These are phyloP conservation scores for Ormyrus labotus DNA, from an alignment of 2,888 invertebrate genomes.

Conservation along the genomic window DNA sequence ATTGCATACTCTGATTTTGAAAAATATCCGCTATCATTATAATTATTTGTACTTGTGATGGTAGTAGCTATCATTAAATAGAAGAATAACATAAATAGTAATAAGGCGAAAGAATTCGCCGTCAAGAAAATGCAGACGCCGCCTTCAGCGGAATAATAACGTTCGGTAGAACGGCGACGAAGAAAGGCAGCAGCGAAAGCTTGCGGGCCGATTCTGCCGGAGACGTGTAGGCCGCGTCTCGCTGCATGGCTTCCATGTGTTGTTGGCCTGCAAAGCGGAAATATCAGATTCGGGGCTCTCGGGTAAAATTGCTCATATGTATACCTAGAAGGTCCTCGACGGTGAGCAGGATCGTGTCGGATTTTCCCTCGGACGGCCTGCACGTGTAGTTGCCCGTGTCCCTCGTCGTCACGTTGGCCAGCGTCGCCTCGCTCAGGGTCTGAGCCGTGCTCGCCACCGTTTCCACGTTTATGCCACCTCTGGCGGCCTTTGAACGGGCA, in stretches of 20 bases:
- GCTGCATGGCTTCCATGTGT: slow-evolving; percentile 82
- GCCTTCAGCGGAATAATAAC: slow-evolving; percentile 9
- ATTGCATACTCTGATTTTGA: background rate
- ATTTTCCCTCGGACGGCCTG: slow-evolving; percentile 79
- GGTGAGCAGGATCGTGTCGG: slow-evolving; percentile 80
- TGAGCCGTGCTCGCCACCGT: slow-evolving; percentile 80
- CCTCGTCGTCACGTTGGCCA: slow-evolving; percentile 78
- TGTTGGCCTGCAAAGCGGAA: slow-evolving; percentile 62
- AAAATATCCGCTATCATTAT: background rate
- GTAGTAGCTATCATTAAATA: background rate
- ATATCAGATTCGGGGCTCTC: too few species aligned
- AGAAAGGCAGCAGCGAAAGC: slow-evolving; percentile 17
- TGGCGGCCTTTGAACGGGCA: slow-evolving; percentile 71
- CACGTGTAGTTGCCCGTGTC: slow-evolving; percentile 83
- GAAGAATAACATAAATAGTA: background rate
- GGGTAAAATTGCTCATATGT: slow-evolving; percentile 29
- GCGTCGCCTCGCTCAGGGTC: slow-evolving; percentile 80
- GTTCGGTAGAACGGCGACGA: background rate
- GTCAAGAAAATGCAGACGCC: slow-evolving; percentile 41
- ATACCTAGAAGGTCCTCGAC: slow-evolving; percentile 75
- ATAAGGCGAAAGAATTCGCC: background rate
- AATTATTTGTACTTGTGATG: background rate
- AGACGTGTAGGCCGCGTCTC: slow-evolving; percentile 76
- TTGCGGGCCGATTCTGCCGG: slow-evolving; percentile 64
- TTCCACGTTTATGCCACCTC: slow-evolving; percentile 81